Base-by-base conservation (phyloP, 2,797 vertebrate genomes). In the Gadopsis bispinosus region DNA sequence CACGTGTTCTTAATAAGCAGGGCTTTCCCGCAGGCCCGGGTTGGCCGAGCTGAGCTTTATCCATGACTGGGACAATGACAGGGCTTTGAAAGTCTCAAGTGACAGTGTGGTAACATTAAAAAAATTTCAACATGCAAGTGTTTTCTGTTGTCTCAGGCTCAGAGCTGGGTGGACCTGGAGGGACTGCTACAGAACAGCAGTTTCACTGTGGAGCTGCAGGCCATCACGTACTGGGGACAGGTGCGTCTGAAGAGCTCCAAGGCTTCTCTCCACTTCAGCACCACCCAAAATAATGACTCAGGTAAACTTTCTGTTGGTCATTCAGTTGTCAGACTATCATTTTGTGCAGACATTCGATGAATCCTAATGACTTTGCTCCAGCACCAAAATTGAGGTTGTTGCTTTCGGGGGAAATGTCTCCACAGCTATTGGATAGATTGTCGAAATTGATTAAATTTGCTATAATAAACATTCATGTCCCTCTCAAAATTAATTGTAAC, bases 161-260 rank as follows among this genome's bases (percentile, higher is more conserved):
- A 96, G 77, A 96, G 86, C 89, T 96, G 94, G 55, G 96, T 97
- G 89, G 94, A 95, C 20, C 92, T 99, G 92, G 97, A 98, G 43
- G 93, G 93, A 6, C 96, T 99, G 61, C 96, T 95, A 13, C 94
- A 94, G 1, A 97, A 96, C 93, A 94, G 89, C 87, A 96, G 94
- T 63, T 98, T 98, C 92, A 95, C 94, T 0, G 96, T 97, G 83
- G 97, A 98, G 89, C 89, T 99, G 54, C 98, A 99, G 91, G 97
- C 97, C 16, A 85, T 99, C 78, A 94, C 96, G 0, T 97, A 97
- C 51, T 99, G 98, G 98, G 96, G 97, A 59, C 97, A 98, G 93
- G 95, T 95, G 45, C 96, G 97, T 2, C 95, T 99, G 68, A 98
- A 98, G 95, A 97, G 98, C 77, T 75, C 95, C 73, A 98, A 98